These are phyloP conservation scores for Mico argentatus DNA, from an alignment of 2,797 vertebrate species.

Conservation along the genomic window DNA sequence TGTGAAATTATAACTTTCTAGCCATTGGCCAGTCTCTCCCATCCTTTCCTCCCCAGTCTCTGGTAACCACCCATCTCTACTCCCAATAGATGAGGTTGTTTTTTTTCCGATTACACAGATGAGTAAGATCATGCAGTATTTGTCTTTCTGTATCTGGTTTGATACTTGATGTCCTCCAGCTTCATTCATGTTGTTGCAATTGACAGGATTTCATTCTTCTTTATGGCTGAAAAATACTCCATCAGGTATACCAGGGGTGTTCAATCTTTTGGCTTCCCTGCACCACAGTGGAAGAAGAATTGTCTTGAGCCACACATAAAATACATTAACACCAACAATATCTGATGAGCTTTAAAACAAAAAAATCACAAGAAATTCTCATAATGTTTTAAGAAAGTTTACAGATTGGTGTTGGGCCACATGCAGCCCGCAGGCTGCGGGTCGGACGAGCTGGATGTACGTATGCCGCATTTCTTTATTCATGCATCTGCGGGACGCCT, in stretches of 20 bases:
- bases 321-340: neutral
- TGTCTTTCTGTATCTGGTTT: neutral
- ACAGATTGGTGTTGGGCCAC: neutral
- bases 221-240: neutral
- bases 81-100: neutral
- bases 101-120: neutral
- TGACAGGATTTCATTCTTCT: neutral
- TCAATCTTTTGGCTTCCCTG: neutral
- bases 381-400: neutral
- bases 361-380: neutral
- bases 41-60: neutral
- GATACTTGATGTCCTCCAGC: no score
- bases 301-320: neutral
- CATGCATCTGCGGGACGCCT: neutral
- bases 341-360: neutral
- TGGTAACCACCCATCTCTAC: neutral
- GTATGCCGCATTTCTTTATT: neutral
- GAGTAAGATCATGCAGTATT: neutral
- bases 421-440: neutral
- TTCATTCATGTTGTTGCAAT: neutral
- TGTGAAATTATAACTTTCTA: neutral
- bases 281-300: neutral
- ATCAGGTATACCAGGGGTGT: neutral
- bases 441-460: neutral
- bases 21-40: neutral